phyloP scores from a whole-genome alignment of 2,797 vertebrate species.

The Iguana delicatissima region DNA sequence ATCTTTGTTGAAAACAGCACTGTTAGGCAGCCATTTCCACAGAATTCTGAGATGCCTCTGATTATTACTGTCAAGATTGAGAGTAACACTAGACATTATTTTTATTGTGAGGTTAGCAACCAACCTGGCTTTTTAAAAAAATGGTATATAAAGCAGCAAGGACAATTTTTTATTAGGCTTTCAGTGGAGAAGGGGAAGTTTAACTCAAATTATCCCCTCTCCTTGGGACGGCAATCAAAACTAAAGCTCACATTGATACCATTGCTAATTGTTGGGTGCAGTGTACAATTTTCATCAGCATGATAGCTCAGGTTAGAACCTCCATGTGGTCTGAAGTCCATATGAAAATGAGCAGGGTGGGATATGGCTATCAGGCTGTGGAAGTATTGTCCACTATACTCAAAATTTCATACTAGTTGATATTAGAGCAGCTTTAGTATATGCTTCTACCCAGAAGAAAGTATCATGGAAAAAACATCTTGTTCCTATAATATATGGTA shows the following conservation, averaged over 20 bases:
- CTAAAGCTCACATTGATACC: neutral
- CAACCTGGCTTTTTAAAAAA: neutral
- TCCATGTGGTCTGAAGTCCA: neutral
- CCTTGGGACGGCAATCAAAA: neutral
- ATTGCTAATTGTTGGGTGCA: neutral
- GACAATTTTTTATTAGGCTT: neutral
- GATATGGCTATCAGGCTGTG: neutral
- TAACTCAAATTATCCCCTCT: neutral
- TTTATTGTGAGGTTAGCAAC: neutral
- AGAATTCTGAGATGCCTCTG: neutral
- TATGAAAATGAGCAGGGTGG: neutral
- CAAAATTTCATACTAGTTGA: rapidly evolving
- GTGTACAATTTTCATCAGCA: neutral
- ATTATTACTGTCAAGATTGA: neutral
- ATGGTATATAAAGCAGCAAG: neutral
- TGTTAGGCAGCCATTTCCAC: neutral
- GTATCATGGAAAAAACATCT: neutral
- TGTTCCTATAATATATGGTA: neutral
- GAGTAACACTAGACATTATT: neutral
- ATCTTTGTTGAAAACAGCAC: neutral
- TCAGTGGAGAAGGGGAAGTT: neutral
- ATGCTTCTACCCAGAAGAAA: neutral
- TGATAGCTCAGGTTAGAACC: neutral
- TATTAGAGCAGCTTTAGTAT: neutral
- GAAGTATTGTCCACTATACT: neutral